Base-by-base conservation (phyloP, 2,113 vertebrate species). In the Brachionichthys hirsutus region DNA sequence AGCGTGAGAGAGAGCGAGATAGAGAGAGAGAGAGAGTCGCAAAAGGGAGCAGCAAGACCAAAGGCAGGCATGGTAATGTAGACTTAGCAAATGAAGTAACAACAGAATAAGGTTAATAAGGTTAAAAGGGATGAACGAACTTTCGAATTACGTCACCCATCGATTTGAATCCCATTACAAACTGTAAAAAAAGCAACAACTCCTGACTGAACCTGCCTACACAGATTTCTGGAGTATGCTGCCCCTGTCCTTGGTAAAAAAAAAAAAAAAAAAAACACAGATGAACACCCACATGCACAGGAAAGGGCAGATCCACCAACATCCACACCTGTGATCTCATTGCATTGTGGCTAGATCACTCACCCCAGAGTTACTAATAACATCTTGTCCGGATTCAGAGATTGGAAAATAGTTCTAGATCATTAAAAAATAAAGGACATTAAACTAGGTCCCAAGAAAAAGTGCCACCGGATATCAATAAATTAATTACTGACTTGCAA, bases 51-150 rank as follows among this genome's bases (percentile, higher is more conserved):
- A 36, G 30, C 16, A 42, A 60, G 46, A 50, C 17, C 12, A 54
- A 67, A 74, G 57, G 15, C 58, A 24, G 55, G 36, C 10, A 7
- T 9, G 40, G 35, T 61, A 41, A 53, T 56, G 41, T 36, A n/a
- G 58, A 54, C 45, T 36, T 52, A 73, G 63, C 46, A 46, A 66
- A 53, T 59, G 3, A 53, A 68, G 66, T 13, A 47, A 61, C 49
- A 55, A 47, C 44, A 70, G 46, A 36, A 51, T 66, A 24, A 19
- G 54, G 50, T 18, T 15, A 30, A 15, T 14, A 13, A 20, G 49
- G 64, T 74, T 62, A 64, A 76, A 70, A 54, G 55, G 50, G 48
- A 70, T 68, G 61, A 67, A 57, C 51, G 24, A 53, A 66, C 30
- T 66, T 30, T 34, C 43, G 24, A 73, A 43, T 53, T 16, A 60